These are phyloP conservation scores for Bembecia ichneumoniformis DNA, from an alignment of 2,888 invertebrate species.

Conservation along the genomic window DNA sequence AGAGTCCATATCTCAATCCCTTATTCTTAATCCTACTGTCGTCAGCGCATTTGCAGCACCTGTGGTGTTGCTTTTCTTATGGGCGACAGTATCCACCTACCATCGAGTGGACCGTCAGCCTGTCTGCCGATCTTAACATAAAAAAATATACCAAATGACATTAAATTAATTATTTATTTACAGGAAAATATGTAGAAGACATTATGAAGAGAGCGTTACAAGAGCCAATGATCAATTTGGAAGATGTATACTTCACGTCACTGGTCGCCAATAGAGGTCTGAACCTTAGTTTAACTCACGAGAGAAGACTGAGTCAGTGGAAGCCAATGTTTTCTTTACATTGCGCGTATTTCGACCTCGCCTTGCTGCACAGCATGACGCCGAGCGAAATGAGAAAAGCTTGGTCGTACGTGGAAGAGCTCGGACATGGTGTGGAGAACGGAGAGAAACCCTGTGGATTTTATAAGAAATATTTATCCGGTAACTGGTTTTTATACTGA, in stretches of 20 bases:
- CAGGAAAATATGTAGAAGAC: conserved; percentile 38
- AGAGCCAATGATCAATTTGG: conserved; percentile 75
- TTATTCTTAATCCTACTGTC: no score
- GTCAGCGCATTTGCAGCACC: no score
- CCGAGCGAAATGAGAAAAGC: conserved; percentile 27
- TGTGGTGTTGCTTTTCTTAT: no score
- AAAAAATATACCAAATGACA: background rate
- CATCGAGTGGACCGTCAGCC: no score
- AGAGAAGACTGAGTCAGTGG: conserved; percentile 61
- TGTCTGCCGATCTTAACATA: no score
- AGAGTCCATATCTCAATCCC: no score
- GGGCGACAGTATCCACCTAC: no score
- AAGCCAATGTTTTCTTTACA: conserved; percentile 25
- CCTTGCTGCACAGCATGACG: conserved; percentile 31
- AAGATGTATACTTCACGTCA: conserved; percentile 82
- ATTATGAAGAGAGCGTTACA: conserved; percentile 67
- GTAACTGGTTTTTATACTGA: conserved; percentile 27
- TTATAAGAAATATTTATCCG: conserved; percentile 21
- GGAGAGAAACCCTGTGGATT: conserved; percentile 19
- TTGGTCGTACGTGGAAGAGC: conserved; percentile 25
- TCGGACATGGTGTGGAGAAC: conserved; percentile 12
- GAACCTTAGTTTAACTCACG: conserved; percentile 68
- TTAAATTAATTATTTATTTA: conserved; percentile 10
- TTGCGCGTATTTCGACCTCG: conserved; percentile 39
- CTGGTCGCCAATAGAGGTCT: conserved; percentile 72